Base-by-base conservation (phyloP, 2,888 invertebrate genomes). In the Stratiomys singularior region DNA sequence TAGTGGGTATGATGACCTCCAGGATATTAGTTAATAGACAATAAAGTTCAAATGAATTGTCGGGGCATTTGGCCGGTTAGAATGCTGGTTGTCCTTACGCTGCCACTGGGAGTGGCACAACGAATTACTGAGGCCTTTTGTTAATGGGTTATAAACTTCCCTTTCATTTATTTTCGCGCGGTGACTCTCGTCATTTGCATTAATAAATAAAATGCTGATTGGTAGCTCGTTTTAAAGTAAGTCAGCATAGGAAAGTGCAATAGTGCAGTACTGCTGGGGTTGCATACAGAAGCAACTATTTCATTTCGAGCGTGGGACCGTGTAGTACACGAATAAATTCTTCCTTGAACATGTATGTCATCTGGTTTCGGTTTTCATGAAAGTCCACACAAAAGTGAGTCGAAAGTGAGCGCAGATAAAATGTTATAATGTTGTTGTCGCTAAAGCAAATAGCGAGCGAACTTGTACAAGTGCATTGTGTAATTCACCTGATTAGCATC, bases 401-500 rank as follows among this genome's bases (percentile, higher is more conserved):
- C 52, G 52, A 52, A 52, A 52, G 52, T 52, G 52, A 52, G 52
- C 52, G 52, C 15, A 18, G 52, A 52, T 18, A n/a, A 52, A 52
- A 52, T 52, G 2, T 52, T 13, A 52, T 18, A 18, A 13, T 9
- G n/a, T 52, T 18, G 18, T 9, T 52, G 18, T 52, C 52, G 52
- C 15, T 52, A 52, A 13, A 52, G 52, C 52, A 18, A 18, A 18
- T 52, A 5, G 15, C 52, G 15, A 52, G 18, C 7, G 52, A 52
- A 52, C 52, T 52, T 52, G 52, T 52, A 52, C 52, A 52, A 52
- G 52, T 52, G 52, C 52, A 13, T 52, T 52, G 52, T 52, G 52
- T 52, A 52, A 52, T 60, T 18, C 21, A 60, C 25, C 58, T 60
- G 58, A 60, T 60, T 60, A 25, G 58, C 25, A 60, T 60, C 58